phyloP scores from a whole-genome alignment of 2,888 invertebrate species.

The Xestia c-nigrum region DNA sequence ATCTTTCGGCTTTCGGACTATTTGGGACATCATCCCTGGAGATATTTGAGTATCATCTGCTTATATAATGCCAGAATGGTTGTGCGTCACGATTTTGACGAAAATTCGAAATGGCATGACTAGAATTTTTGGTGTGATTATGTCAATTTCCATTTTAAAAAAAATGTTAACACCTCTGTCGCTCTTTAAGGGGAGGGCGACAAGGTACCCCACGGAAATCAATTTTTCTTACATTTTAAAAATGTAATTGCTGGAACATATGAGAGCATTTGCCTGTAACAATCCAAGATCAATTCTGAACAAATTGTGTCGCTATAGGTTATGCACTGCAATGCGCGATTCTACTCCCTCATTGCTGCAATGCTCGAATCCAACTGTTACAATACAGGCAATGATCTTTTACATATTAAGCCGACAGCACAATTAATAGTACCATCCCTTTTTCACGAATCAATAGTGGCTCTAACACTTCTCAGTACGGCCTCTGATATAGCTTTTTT shows the following conservation, averaged over 20 bases:
- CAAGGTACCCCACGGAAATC: too few relatives aligned
- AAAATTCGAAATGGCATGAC: not conserved
- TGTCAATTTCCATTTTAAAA: not conserved
- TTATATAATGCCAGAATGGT: not conserved
- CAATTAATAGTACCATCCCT: not conserved
- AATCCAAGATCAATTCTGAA: not conserved
- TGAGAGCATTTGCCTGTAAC: not conserved
- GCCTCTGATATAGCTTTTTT: conserved; percentile 80
- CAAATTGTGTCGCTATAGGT: not conserved
- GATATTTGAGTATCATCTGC: not conserved
- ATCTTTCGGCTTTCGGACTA: not conserved
- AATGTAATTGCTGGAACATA: not conserved
- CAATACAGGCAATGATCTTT: not conserved
- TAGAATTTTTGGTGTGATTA: not conserved
- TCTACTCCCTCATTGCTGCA: not conserved
- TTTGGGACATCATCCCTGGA: not conserved
- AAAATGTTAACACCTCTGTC: not conserved
- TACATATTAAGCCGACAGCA: not conserved
- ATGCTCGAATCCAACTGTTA: not conserved
- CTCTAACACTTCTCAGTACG: conserved; percentile 21
- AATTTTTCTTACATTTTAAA: too few relatives aligned
- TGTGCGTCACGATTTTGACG: not conserved
- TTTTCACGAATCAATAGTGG: not conserved
- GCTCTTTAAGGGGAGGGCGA: not conserved
- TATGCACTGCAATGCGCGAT: not conserved